Evolutionary conservation across 2,888 invertebrate species (phyloP).

Genomic region (Minunthozetes semirufus): DNA sequence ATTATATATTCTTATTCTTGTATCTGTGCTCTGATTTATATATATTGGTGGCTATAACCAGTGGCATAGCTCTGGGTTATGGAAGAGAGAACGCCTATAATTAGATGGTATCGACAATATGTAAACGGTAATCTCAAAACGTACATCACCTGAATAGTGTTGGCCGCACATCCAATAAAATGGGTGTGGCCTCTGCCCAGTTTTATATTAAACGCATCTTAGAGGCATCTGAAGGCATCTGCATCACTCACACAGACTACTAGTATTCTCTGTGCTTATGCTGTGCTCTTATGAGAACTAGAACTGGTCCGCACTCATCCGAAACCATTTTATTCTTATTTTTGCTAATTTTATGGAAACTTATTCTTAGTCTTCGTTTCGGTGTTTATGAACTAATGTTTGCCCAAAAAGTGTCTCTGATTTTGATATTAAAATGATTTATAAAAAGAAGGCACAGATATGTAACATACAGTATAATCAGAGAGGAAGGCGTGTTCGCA

Average conservation of each 20-base stretch:
- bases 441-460: background rate
- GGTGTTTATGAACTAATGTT: background rate
- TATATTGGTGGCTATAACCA: background rate
- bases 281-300: background rate
- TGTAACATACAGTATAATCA: background rate
- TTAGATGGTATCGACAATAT: slow-evolving; percentile 29
- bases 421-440: background rate
- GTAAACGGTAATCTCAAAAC: slow-evolving; percentile 28
- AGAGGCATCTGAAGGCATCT: slow-evolving; percentile 26
- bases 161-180: background rate
- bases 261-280: background rate
- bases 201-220: slow-evolving; percentile 23
- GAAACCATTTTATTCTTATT: background rate
- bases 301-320: slow-evolving; percentile 18
- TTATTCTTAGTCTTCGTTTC: background rate
- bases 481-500: slow-evolving; percentile 10
- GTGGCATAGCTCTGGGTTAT: slow-evolving; percentile 28
- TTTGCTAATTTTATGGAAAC: slow-evolving; percentile 10
- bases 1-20: background rate
- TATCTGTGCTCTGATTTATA: background rate
- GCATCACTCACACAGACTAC: background rate
- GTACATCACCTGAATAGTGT: slow-evolving; percentile 19
- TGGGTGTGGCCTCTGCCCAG: background rate
- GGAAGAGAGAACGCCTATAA: slow-evolving; percentile 30
- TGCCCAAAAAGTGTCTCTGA: slow-evolving; percentile 8